Evolutionary conservation across 2,113 vertebrate species (phyloP).

Genomic region (Petaurus breviceps): DNA sequence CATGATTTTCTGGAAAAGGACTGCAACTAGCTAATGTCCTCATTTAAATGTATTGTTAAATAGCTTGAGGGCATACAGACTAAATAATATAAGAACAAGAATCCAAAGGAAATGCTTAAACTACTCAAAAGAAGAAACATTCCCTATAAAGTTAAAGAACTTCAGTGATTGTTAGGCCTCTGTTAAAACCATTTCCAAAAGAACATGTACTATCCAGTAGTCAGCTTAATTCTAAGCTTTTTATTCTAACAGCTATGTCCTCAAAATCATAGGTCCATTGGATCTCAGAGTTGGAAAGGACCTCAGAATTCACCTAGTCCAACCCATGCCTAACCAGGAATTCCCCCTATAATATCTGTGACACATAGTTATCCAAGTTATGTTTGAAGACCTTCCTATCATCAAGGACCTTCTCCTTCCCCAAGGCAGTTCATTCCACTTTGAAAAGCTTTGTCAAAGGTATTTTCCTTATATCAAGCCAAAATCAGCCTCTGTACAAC

Average conservation of each 20-base stretch:
- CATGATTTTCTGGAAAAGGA: neutral
- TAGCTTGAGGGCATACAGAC: neutral
- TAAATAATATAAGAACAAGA: neutral
- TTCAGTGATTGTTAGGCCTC: neutral
- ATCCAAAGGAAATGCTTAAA: neutral
- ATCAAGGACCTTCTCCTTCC: neutral
- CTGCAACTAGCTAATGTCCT: neutral
- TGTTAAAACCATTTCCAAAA: neutral
- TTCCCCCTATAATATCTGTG: neutral
- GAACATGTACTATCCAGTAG: neutral
- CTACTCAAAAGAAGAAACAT: neutral
- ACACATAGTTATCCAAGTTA: neutral
- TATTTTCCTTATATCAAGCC: neutral
- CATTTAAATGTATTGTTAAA: neutral
- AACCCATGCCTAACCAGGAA: neutral
- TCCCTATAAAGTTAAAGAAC: neutral
- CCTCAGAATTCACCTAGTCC: neutral
- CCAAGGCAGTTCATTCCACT: neutral
- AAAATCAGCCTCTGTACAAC: neutral
- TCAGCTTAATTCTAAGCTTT: neutral
- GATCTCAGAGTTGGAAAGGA: neutral
- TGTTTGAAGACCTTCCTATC: neutral
- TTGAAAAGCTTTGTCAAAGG: neutral
- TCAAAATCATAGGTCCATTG: neutral
- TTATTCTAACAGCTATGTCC: neutral